These are phyloP conservation scores for Sphaerodactylus townsendi DNA, from an alignment of 2,113 vertebrate genomes.

Conservation along the genomic window DNA sequence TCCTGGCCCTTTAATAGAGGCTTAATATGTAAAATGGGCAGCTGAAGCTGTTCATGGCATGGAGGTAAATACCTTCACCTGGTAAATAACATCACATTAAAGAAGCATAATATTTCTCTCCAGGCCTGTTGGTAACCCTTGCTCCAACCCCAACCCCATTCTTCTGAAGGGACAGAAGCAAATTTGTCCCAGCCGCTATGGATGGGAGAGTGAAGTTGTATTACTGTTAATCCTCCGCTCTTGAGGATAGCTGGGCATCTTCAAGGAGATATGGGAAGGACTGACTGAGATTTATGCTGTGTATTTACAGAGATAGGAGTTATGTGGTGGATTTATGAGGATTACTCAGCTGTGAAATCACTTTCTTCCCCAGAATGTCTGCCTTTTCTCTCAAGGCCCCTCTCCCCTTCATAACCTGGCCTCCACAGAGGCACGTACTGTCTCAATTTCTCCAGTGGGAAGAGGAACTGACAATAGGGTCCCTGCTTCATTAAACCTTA, in stretches of 20 bases:
- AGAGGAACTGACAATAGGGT: neutral
- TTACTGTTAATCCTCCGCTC: neutral
- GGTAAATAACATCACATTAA: no score
- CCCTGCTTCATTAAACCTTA: no score
- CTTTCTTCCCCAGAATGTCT: conserved; percentile 8
- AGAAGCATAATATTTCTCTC: no score
- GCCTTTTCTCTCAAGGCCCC: neutral
- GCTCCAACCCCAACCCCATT: no score
- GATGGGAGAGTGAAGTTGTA: no score
- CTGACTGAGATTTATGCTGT: neutral
- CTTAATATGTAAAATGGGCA: no score
- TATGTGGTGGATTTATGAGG: neutral
- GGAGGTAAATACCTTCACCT: no score
- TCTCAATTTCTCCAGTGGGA: neutral
- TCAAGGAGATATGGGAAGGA: neutral
- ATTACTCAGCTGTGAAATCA: neutral
- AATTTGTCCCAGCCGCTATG: no score
- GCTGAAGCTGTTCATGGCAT: no score
- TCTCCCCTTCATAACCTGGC: neutral
- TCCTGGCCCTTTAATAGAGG: no score
- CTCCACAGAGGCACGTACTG: neutral
- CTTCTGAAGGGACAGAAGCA: no score
- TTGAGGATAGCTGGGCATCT: neutral
- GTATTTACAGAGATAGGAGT: neutral
- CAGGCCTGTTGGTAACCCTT: no score